Evolutionary conservation across 1,140 invertebrate genomes (phyloP).

Genomic region (Musca vetustissima): DNA sequence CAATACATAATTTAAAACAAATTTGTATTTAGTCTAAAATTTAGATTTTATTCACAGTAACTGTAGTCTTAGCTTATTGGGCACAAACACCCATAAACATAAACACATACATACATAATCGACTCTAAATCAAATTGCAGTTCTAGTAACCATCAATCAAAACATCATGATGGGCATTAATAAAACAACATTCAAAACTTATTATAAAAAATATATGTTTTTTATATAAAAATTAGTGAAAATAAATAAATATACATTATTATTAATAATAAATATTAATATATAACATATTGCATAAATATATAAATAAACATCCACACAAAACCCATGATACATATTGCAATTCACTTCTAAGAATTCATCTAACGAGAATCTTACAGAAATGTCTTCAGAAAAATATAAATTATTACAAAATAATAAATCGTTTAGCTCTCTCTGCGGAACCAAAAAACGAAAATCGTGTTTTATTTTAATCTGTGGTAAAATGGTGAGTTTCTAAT

Average conservation of each 20-base stretch:
- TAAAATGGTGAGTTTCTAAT: no score
- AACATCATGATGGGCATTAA: neutral
- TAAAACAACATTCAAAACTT: neutral
- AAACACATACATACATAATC: no score
- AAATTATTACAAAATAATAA: conserved; percentile 10
- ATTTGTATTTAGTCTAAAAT: neutral
- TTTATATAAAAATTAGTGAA: neutral
- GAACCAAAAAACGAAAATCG: conserved; percentile 1
- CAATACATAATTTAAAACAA: conserved; percentile 5
- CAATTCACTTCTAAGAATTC: conserved; percentile 1
- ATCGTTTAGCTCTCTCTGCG: conserved; percentile 17
- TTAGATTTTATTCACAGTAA: neutral
- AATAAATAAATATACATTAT: neutral
- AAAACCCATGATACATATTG: neutral
- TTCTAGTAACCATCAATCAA: conserved; percentile 11
- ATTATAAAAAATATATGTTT: neutral
- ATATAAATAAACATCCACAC: no score
- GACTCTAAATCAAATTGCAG: conserved; percentile 7
- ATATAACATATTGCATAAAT: no score
- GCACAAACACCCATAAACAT: no score
- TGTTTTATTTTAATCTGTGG: no score
- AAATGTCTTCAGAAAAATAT: conserved; percentile 9
- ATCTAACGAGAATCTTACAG: conserved; percentile 2
- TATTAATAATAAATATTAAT: no score
- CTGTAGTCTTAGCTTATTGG: neutral